Percentiles rank a stretch among this genome's conserved stretches.
These are phyloP conservation scores for Sigmodon hispidus DNA, from an alignment of 2,113 vertebrate genomes.

Conservation along the genomic window DNA sequence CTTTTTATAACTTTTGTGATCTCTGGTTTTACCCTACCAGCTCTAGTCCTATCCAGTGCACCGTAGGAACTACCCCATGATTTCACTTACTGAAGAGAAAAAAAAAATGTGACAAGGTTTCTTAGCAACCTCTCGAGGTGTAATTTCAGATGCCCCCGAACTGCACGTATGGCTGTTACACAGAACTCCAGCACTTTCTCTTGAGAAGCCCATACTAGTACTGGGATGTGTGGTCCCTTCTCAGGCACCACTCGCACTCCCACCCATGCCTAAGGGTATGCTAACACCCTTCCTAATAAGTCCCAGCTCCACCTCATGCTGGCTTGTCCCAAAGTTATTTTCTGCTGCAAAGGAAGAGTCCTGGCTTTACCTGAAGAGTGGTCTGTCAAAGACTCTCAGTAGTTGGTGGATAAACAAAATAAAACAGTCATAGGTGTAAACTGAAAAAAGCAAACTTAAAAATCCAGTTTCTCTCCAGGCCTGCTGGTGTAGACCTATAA, in stretches of 20 bases:
- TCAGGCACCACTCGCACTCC: not conserved
- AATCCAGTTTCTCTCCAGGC: not conserved
- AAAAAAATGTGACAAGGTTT: not conserved
- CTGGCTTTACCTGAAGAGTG: not conserved
- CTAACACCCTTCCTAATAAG: not conserved
- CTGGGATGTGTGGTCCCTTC: not conserved
- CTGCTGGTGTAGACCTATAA: not conserved
- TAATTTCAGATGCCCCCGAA: too few relatives aligned
- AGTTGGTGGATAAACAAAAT: not conserved
- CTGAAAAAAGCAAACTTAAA: not conserved
- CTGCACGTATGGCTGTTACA: not conserved
- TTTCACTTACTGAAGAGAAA: not conserved
- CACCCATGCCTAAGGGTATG: not conserved
- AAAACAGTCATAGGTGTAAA: not conserved
- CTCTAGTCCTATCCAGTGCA: not conserved
- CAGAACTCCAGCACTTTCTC: not conserved
- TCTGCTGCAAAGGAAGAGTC: not conserved
- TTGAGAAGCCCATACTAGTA: not conserved
- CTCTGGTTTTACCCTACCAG: not conserved
- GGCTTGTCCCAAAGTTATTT: not conserved
- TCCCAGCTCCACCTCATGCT: too few relatives aligned
- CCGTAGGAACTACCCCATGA: not conserved
- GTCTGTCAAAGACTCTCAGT: not conserved
- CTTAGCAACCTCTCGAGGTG: not conserved
- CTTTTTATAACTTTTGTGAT: not conserved